Base-by-base conservation (phyloP, 1,140 invertebrate species). In the Diabrotica undecimpunctata region DNA sequence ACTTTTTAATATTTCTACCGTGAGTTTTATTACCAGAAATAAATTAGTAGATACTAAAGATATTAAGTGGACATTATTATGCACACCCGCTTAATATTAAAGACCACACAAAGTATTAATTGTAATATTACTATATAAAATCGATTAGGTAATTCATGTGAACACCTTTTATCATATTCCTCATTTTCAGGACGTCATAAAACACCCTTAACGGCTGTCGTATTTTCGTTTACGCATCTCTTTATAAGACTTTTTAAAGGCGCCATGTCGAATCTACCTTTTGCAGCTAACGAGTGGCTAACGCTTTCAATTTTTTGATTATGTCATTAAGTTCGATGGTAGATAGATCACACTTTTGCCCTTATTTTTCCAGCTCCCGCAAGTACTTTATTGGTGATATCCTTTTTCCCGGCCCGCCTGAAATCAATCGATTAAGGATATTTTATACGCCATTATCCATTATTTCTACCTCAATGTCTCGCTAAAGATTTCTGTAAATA, bases 221-320 rank as follows among this genome's bases (percentile, higher is more conserved):
- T 46, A 46, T 46, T 46, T 46, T 46, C 3, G 41, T 46, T 46
- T 46, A 46, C 41, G 41, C 5, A 46, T 46, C 41, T 46, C 41
- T 46, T 46, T 46, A 46, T 46, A 46, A 46, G 41, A 46, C 41
- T 46, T 46, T 46, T 46, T 46, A 46, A 46, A 46, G 41, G 41
- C 41, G 41, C 41, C 41, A 46, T 46, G 41, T 46, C 41, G 5
- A 46, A 46, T 46, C 41, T 46, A 46, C 41, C 41, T 46, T 46
- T 46, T 46, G 41, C 41, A 46, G 41, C 41, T 46, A 46, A 46
- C 41, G 41, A 46, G 41, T 46, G 41, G 41, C 8, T n/a, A 46
- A 46, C 41, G 41, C 41, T 46, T n/a, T 46, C 41, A 46, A 46
- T 46, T 46, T 25, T 46, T 46, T 46, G 41, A 46, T 46, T 46